Base-by-base conservation (phyloP, 2,797 vertebrate species). In the Hydrolagus colliei region DNA sequence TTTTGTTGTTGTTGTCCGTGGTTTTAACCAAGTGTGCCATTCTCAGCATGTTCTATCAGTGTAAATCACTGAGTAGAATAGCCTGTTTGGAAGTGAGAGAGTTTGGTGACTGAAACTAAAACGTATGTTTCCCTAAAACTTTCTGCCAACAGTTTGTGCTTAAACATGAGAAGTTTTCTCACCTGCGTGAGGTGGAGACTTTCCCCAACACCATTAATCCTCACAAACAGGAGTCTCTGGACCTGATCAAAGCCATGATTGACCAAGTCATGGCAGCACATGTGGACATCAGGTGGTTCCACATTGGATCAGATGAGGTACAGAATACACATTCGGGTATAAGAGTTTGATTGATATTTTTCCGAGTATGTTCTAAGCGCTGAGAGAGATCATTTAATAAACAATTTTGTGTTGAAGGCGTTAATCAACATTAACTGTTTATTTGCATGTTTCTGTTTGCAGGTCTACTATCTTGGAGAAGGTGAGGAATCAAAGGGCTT, bases 391-490 rank as follows among this genome's bases (percentile, higher is more conserved):
- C 1, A 5, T 67, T 82, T 8, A 16, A 16, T 32, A 10, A 84
- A 35, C 41, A 9, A 9, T 63, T 80, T 62, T 20, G n/a, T 63
- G 9, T 13, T 78, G 22, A 27, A 22, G n/a, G 22, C 2, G 8
- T 78, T 14, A 32, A 63, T 71, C 9, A 41, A 84, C n/a, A 41
- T 41, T 20, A 27, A 10, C 41, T 5, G 12, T 52, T 5, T 35
- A 12, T 35, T 27, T 52, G 41, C 41, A 52, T 6, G 12, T 41
- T 14, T 72, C 86, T 14, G 18, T 27, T 22, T 63, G 22, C 86
- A 99, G 98, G 98, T 99, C 9, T 99, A 98, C 89, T 94, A 95
- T 90, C 94, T 99, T 0, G 97, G 98, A 0, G 93, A 97, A 88
- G 97, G 98, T 18, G 95, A 96, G 86, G 93, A 96, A 88, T 99